Evolutionary conservation across 2,888 invertebrate species (phyloP).

Genomic region (Caenorhabditis plicata): DNA sequence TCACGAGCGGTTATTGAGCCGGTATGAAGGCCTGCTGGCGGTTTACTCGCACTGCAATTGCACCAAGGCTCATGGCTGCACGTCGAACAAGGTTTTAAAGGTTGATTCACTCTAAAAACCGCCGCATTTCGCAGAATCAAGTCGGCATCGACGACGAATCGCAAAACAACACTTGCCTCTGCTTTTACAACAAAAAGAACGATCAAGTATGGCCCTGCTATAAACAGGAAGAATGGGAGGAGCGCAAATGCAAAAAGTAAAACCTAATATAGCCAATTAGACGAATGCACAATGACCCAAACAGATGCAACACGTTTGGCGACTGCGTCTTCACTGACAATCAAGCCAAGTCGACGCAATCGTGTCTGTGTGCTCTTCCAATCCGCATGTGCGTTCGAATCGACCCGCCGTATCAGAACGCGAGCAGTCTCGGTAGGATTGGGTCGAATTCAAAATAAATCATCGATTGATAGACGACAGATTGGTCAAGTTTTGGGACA

Average conservation of each 20-base stretch:
- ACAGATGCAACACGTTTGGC: constrained; percentile 56
- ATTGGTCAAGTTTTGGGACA: constrained; percentile 60
- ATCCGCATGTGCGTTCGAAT: constrained; percentile 59
- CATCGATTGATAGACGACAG: constrained; percentile 30
- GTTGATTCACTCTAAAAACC: neutral
- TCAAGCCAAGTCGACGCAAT: constrained; percentile 20
- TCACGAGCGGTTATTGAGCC: constrained; percentile 53
- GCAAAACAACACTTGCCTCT: constrained; percentile 51
- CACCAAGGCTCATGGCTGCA: constrained; percentile 23
- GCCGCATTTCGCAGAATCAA: neutral
- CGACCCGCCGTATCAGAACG: constrained; percentile 39
- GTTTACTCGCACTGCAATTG: constrained; percentile 57
- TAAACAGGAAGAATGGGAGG: constrained; percentile 48
- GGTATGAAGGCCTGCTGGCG: constrained; percentile 57
- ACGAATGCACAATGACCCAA: too few species aligned
- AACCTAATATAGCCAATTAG: neutral
- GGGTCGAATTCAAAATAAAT: neutral
- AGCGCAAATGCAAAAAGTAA: constrained; percentile 47
- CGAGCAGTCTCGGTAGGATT: constrained; percentile 24
- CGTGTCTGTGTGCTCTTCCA: constrained; percentile 55
- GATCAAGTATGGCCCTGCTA: constrained; percentile 62
- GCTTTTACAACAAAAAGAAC: constrained; percentile 63
- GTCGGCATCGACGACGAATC: constrained; percentile 15
- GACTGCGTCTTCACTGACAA: constrained; percentile 52
- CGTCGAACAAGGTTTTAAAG: constrained; percentile 10